Evolutionary conservation across 2,888 invertebrate species (phyloP), one percentile per base, ranked within the genome.

Genomic region (Drosophila recens): DNA sequence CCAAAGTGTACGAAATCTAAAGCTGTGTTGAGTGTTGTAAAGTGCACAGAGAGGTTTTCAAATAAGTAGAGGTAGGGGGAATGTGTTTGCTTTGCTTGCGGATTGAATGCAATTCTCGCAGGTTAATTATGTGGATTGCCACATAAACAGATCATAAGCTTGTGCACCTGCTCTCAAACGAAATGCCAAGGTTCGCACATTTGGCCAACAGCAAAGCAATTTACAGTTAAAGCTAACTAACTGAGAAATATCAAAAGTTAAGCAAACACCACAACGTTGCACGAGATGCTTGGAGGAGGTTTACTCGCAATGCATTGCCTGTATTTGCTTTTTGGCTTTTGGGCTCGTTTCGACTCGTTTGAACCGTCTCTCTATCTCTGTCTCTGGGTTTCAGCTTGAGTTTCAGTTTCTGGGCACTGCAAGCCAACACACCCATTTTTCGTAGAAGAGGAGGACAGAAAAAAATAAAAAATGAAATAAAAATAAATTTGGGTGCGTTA

Each of bases 241-340:
- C 71, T 79, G 75, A 75, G 77, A 78, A 82, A 82, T 87, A 83
- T 87, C 87, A 83, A 83, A 83, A 84, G 84, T 87, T 83, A 84
- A 71, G 54, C 75, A 83, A 83, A 81, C 86, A 82, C 71, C 75
- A 76, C 61, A 61, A 70, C 34, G 38, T 33, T 23, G 23, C 33
- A 34, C 33, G 33, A 33, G 57, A 9, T 43, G 66, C 30, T 53
- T 70, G 67, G 81, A 46, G 52, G 34, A 34, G 61, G 42, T 15
- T 65, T 75, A 0, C 5, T 27, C 5, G 27, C 1, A 85, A 82
- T 80, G 85, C 82, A 65, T 72, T 72, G 71, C 27, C 34, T 73
- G 73, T 48, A 46, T 79, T 73, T 72, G 61, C 64, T 58, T 62
- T 17, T 70, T 20, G 34, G 51, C 20, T 51, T 20, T 13, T 64